Evolutionary conservation across 2,113 vertebrate species (phyloP).

Genomic region (Corythornis vintsioides): DNA sequence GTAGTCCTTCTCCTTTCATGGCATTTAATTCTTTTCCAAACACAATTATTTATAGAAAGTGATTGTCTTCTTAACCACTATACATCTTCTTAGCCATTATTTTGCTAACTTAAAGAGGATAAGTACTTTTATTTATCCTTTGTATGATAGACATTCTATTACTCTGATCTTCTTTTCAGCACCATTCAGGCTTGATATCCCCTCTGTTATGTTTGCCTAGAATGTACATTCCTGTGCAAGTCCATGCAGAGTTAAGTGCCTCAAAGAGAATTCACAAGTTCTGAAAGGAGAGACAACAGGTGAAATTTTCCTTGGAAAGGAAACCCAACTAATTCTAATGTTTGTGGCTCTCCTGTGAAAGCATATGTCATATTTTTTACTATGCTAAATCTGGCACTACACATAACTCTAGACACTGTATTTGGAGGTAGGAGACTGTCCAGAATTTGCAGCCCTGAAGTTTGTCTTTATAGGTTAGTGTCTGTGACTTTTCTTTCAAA

Average conservation of each 20-base stretch:
- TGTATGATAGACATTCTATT: not conserved
- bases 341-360: not conserved
- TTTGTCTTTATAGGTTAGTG: not conserved
- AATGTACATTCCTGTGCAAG: not conserved
- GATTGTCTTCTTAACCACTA: not conserved
- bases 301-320: not conserved
- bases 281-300: not conserved
- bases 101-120: slow-evolving; percentile 1
- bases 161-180: not conserved
- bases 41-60: slow-evolving; percentile 28
- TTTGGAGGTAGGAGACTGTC: not conserved
- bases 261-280: not conserved
- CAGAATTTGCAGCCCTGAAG: not conserved
- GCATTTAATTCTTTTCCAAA: slow-evolving; percentile 21
- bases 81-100: not conserved
- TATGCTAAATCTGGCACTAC: not conserved
- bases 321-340: not conserved
- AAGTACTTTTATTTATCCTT: not conserved
- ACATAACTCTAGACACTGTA: not conserved
- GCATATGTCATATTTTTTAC: not conserved
- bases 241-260: not conserved
- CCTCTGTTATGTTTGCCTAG: not conserved
- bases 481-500: not conserved
- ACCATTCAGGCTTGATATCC: not conserved
- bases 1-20: not conserved